A percentile compares a stretch with the other conserved stretches of the same genome.
Conservation (phyloP, 2,888 invertebrate species). For the Melanophora roralis region DNA sequence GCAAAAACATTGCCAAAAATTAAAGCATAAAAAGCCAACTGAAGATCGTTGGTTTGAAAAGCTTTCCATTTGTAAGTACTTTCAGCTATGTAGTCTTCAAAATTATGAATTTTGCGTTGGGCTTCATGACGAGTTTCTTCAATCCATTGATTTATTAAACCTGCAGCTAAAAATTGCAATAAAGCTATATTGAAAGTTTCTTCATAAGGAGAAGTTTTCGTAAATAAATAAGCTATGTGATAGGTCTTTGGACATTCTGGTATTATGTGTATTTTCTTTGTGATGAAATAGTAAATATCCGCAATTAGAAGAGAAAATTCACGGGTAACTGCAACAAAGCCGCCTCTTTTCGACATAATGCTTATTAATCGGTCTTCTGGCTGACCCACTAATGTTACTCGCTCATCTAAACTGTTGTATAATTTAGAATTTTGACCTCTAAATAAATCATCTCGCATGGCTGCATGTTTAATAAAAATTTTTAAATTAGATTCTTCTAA, state of each 20-base stretch:
- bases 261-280: conserved; percentile 72
- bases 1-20: conserved; percentile 69
- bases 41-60: conserved; percentile 73
- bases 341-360: conserved; percentile 67
- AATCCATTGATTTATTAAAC: conserved; percentile 75
- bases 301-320: conserved; percentile 69
- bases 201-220: conserved; percentile 71
- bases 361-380: conserved; percentile 69
- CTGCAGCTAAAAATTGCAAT: conserved; percentile 70
- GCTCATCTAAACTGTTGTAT: conserved; percentile 70
- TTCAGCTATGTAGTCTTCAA: conserved; percentile 66
- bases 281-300: conserved; percentile 71
- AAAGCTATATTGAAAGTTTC: conserved; percentile 71
- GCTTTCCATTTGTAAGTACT: conserved; percentile 70
- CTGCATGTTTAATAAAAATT: conserved; percentile 75
- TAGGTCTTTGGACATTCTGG: conserved; percentile 76
- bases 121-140: conserved; percentile 70
- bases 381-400: conserved; percentile 69
- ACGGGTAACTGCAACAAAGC: conserved; percentile 73
- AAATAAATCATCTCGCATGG: conserved; percentile 76
- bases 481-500: conserved; percentile 71
- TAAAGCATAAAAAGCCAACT: conserved; percentile 74
- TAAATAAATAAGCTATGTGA: conserved; percentile 73
- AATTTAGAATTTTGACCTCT: conserved; percentile 71
- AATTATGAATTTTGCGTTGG: conserved; percentile 67